These are phyloP conservation scores for Synergus japonicus DNA, from an alignment of 2,888 invertebrate species.

Conservation along the genomic window DNA sequence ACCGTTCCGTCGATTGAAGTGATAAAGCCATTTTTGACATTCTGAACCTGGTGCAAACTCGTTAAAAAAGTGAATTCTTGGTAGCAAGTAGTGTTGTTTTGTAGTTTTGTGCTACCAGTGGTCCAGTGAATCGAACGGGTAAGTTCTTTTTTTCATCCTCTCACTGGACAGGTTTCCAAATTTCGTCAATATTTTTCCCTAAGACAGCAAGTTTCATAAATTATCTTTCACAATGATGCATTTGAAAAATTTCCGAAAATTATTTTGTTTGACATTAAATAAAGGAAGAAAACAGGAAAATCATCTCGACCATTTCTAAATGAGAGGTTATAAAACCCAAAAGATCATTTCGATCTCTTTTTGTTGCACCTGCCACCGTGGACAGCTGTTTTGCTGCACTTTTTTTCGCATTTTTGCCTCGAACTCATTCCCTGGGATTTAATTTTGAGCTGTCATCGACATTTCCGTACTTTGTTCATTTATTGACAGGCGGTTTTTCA, in stretches of 20 bases:
- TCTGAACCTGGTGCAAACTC: constrained; percentile 8
- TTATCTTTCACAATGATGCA: not conserved
- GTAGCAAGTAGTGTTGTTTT: not conserved
- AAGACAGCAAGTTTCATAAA: not conserved
- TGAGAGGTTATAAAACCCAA: constrained; percentile 36
- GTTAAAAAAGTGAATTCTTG: constrained; percentile 8
- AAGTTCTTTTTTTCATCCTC: constrained; percentile 23
- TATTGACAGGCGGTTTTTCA: constrained; percentile 17
- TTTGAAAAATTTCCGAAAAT: not conserved
- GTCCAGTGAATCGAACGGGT: constrained; percentile 1
- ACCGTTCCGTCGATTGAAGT: not conserved
- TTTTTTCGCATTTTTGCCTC: not conserved
- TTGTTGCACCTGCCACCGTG: constrained; percentile 34
- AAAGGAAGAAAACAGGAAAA: not conserved
- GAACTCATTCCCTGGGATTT: not conserved
- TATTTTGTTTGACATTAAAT: not conserved
- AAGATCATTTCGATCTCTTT: constrained; percentile 22
- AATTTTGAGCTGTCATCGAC: not conserved
- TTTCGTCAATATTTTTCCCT: constrained; percentile 33
- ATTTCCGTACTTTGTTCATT: not conserved
- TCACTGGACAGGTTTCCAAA: not conserved
- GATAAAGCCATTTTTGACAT: constrained; percentile 26
- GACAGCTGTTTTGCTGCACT: constrained; percentile 37
- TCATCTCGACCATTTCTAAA: not conserved
- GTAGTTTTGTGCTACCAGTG: constrained; percentile 21